Percentiles rank a stretch among this genome's conserved stretches.
Conservation (phyloP, 2,888 invertebrate species). For the Epiblema foenella region DNA sequence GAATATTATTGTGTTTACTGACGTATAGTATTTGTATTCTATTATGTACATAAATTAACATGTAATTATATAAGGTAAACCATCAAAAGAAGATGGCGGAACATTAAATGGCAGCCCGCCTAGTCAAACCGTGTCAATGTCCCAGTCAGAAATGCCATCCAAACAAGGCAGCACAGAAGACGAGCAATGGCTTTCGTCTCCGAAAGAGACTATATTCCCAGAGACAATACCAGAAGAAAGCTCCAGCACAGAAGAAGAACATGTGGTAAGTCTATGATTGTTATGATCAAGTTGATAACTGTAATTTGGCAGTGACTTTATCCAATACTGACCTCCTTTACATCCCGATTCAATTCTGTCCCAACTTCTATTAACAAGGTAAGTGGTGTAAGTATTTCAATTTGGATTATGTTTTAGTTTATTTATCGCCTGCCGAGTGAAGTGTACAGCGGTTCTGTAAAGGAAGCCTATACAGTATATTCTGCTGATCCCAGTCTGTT, state of each 20-base stretch:
- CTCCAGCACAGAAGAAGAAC: conserved; percentile 96
- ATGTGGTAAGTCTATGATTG: conserved; percentile 86
- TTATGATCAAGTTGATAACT: too few species aligned
- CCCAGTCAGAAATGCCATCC: conserved; percentile 83
- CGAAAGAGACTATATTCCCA: conserved; percentile 94
- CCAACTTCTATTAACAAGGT: background rate
- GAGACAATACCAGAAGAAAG: conserved; percentile 97
- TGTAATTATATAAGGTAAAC: conserved; percentile 63
- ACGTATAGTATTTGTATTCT: too few species aligned
- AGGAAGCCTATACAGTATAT: conserved; percentile 91
- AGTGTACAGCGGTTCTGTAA: conserved; percentile 88
- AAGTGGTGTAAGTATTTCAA: background rate
- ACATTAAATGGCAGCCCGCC: conserved; percentile 85
- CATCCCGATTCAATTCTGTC: background rate
- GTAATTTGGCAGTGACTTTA: too few species aligned
- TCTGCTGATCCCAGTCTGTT: conserved; percentile 93
- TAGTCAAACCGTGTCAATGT: conserved; percentile 83
- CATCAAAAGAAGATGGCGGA: conserved; percentile 77
- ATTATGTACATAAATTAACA: background rate
- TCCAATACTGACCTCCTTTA: background rate
- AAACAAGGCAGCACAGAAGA: conserved; percentile 85
- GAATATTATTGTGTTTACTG: too few species aligned
- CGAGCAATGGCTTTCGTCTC: conserved; percentile 93
- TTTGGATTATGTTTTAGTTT: conserved; percentile 75
- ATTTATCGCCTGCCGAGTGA: conserved; percentile 93